Conservation (phyloP, 2,113 vertebrate species). For the Coturnix japonica region DNA sequence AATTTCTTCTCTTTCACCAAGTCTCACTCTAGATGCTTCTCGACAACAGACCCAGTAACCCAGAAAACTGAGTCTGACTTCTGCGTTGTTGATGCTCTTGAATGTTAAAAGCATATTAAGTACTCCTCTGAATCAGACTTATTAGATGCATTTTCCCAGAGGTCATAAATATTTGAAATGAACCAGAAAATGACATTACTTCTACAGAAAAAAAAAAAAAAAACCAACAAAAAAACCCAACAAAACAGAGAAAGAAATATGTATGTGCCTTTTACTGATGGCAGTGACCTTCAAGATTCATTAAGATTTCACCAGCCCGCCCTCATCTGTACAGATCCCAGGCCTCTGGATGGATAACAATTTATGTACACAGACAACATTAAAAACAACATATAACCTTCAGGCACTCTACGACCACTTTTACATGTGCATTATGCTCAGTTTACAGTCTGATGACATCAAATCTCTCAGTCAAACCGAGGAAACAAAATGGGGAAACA, state of each 20-base stretch:
- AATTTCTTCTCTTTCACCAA: background rate
- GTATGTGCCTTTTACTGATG: background rate
- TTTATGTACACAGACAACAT: background rate
- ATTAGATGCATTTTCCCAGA: background rate
- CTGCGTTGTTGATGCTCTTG: background rate
- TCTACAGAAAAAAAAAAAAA: background rate
- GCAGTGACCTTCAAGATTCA: background rate
- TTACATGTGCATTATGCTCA: background rate
- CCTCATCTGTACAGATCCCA: background rate
- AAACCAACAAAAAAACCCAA: no score
- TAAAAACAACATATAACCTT: background rate
- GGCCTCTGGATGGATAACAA: background rate
- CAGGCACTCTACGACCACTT: background rate
- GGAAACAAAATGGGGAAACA: background rate
- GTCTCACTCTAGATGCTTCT: background rate
- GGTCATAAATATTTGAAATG: background rate
- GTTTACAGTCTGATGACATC: background rate
- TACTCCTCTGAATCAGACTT: background rate
- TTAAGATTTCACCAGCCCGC: background rate
- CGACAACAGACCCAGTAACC: background rate
- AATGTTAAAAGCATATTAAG: background rate
- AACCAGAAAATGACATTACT: background rate
- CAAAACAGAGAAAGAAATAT: background rate
- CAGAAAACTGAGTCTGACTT: background rate
- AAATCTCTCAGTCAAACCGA: background rate